These are phyloP conservation scores for Temnothorax ravouxi DNA, from an alignment of 2,888 invertebrate genomes.

Conservation along the genomic window DNA sequence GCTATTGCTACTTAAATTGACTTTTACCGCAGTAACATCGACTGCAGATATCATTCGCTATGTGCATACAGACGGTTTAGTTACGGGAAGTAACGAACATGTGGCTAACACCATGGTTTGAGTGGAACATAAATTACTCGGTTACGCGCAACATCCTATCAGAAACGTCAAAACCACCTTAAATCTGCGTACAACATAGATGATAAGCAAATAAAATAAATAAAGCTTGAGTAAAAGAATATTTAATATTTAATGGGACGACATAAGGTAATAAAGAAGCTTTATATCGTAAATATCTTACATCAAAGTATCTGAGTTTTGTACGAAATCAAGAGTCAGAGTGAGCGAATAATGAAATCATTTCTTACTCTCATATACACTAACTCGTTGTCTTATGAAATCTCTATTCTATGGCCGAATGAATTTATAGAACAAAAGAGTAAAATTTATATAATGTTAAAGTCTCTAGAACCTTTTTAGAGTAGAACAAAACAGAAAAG, in stretches of 20 bases:
- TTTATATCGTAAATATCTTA: background rate
- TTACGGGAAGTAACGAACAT: slow-evolving; percentile 16
- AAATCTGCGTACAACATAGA: background rate
- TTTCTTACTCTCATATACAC: background rate
- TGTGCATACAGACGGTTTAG: background rate
- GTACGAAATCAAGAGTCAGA: background rate
- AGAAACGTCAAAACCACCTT: background rate
- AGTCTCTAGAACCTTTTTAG: background rate
- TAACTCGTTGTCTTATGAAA: background rate
- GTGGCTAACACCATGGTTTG: background rate
- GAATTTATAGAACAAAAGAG: background rate
- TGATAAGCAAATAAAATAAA: background rate
- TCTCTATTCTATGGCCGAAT: background rate
- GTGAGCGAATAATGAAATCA: background rate
- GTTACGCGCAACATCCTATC: background rate
- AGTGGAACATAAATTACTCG: background rate
- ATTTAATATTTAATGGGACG: background rate
- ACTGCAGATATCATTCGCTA: background rate
- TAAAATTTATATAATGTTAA: background rate
- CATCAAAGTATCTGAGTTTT: background rate
- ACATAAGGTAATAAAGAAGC: background rate
- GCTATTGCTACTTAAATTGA: slow-evolving; percentile 39
- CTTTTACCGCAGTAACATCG: slow-evolving; percentile 46
- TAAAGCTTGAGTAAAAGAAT: background rate
- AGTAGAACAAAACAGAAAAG: background rate